Percentiles rank a stretch among this genome's conserved stretches.
Evolutionary conservation across 2,888 invertebrate genomes (phyloP).

Genomic region (Microctonus hyperodae): DNA sequence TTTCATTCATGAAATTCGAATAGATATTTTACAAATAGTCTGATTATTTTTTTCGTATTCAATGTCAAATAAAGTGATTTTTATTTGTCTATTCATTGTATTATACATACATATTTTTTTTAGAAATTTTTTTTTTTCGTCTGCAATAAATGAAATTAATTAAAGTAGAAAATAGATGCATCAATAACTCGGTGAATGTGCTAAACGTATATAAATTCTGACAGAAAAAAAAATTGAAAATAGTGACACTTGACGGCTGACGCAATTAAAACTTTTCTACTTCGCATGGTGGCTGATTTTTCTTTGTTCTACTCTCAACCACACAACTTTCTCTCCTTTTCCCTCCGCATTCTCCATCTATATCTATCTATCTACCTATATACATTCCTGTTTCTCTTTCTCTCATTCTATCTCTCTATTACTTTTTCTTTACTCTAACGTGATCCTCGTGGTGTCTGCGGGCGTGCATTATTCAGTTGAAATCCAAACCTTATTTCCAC

Average conservation of each 20-base stretch:
- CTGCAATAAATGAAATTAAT: background rate
- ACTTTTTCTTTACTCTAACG: constrained; percentile 2
- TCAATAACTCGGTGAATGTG: constrained; percentile 1
- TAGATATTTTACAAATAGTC: constrained; percentile 8
- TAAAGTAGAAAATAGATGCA: background rate
- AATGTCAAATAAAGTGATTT: background rate
- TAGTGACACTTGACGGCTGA: constrained; percentile 41
- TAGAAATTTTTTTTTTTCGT: background rate
- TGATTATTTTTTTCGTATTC: background rate
- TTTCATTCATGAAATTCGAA: constrained; percentile 19
- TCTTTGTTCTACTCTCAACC: constrained; percentile 47
- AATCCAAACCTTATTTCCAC: constrained; percentile 18
- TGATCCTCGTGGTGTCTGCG: constrained; percentile 10
- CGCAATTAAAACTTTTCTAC: constrained; percentile 60
- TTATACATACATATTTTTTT: background rate
- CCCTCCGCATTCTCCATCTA: too few species aligned
- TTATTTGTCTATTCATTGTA: background rate
- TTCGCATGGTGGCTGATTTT: constrained; percentile 51
- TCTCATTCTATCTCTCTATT: background rate
- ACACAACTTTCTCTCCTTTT: constrained; percentile 36
- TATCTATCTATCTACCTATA: too few species aligned
- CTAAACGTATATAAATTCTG: background rate
- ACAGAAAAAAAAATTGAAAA: constrained; percentile 19
- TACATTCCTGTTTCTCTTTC: constrained; percentile 19
- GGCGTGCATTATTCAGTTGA: constrained; percentile 26